Percentiles rank a stretch among this genome's conserved stretches.
phyloP scores from a whole-genome alignment of 2,113 vertebrate species.

The Misgurnus anguillicaudatus region DNA sequence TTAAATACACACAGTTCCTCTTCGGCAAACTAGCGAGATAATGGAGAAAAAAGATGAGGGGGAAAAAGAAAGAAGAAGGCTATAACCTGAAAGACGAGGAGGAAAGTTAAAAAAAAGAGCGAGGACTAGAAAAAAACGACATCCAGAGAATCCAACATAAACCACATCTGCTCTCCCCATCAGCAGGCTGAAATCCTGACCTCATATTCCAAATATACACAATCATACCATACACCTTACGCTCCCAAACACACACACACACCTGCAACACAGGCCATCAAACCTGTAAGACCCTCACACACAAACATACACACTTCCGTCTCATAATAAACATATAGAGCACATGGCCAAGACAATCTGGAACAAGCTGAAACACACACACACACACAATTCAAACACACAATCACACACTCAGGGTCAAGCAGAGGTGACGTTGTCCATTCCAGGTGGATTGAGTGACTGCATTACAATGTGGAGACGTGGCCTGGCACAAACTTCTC shows the following conservation, averaged over 20 bases:
- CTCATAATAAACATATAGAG: constrained; percentile 33
- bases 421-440: constrained; percentile 51
- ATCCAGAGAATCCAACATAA: constrained; percentile 69
- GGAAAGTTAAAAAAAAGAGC: constrained; percentile 20
- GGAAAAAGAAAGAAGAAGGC: constrained; percentile 62
- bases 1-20: constrained; percentile 79
- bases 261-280: constrained; percentile 55
- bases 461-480: background rate
- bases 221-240: constrained; percentile 59
- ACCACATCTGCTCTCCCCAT: constrained; percentile 76
- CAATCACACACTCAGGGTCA: constrained; percentile 62
- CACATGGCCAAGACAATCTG: constrained; percentile 35
- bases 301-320: constrained; percentile 60
- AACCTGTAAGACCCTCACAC: constrained; percentile 58
- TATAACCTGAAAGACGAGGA: constrained; percentile 63
- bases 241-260: constrained; percentile 62
- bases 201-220: constrained; percentile 62
- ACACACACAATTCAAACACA: constrained; percentile 68
- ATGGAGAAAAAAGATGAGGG: constrained; percentile 56
- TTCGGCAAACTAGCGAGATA: constrained; percentile 67
- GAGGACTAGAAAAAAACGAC: constrained; percentile 58
- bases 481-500: background rate
- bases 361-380: constrained; percentile 41
- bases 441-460: background rate
- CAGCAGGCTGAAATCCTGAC: constrained; percentile 59